Conservation (phyloP, 2,113 vertebrate species). For the Calonectris borealis region DNA sequence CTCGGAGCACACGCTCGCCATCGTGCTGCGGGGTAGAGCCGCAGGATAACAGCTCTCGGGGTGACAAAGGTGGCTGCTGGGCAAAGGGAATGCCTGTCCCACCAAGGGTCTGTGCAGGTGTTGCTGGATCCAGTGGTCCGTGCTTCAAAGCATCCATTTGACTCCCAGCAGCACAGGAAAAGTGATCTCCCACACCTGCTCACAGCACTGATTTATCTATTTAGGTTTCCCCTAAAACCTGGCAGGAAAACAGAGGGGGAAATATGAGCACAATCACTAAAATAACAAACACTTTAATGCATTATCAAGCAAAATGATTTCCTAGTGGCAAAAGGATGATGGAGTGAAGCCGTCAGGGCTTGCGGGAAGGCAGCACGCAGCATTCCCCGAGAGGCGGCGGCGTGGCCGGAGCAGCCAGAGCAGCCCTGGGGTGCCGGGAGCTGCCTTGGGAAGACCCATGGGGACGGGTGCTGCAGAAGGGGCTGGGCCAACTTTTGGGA, state of each 20-base stretch:
- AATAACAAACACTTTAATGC: constrained; percentile 30
- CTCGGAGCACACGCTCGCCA: rapidly evolving
- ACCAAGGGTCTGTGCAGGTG: not conserved
- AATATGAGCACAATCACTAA: constrained; percentile 10
- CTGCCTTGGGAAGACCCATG: not conserved
- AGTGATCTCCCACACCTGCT: constrained; percentile 20
- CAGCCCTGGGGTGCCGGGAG: not conserved
- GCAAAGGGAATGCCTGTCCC: not conserved
- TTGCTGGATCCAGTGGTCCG: not conserved
- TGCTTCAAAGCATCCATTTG: not conserved
- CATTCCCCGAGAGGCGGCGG: rapidly evolving
- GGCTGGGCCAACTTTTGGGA: not conserved
- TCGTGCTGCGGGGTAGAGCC: not conserved
- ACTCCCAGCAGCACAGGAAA: not conserved
- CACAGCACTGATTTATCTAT: constrained; percentile 1
- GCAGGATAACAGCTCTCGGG: not conserved
- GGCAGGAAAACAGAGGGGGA: constrained; percentile 53
- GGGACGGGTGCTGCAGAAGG: not conserved
- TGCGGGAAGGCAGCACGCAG: not conserved
- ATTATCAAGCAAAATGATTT: constrained; percentile 20
- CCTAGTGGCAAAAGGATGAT: constrained; percentile 40
- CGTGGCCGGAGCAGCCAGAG: rapidly evolving
- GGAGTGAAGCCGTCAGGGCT: not conserved
- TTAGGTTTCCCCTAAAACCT: constrained; percentile 29
- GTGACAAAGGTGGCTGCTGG: not conserved